Evolutionary conservation across 2,797 vertebrate species (phyloP).

Genomic region (Acropternis orthonyx): DNA sequence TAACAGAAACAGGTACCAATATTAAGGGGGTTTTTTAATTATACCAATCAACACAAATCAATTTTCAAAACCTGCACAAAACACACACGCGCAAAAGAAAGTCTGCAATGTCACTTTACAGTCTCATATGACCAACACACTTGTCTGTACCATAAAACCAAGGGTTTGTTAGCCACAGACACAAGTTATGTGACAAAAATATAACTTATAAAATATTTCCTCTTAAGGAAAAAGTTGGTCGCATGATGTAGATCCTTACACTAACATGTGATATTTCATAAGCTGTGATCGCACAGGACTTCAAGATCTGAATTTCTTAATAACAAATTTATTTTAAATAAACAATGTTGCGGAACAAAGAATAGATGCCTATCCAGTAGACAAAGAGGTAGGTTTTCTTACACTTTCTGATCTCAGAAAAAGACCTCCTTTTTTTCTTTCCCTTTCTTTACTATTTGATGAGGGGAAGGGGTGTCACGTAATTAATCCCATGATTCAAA

Average conservation of each 20-base stretch:
- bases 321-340: background rate
- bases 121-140: background rate
- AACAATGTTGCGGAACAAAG: background rate
- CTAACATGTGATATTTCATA: background rate
- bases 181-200: background rate
- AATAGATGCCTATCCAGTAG: background rate
- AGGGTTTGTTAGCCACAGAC: background rate
- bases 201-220: background rate
- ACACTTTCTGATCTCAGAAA: background rate
- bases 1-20: background rate
- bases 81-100: background rate
- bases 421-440: background rate
- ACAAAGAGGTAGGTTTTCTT: rapidly evolving
- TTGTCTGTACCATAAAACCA: background rate
- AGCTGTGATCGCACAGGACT: background rate
- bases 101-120: background rate
- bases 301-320: background rate
- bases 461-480: rapidly evolving
- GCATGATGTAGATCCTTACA: background rate
- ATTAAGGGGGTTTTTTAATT: background rate
- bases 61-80: background rate
- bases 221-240: background rate
- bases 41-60: background rate
- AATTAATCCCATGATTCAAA: background rate
- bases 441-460: background rate